Conservation (phyloP, 2,888 invertebrate species). For the Tetranychus truncatus region DNA sequence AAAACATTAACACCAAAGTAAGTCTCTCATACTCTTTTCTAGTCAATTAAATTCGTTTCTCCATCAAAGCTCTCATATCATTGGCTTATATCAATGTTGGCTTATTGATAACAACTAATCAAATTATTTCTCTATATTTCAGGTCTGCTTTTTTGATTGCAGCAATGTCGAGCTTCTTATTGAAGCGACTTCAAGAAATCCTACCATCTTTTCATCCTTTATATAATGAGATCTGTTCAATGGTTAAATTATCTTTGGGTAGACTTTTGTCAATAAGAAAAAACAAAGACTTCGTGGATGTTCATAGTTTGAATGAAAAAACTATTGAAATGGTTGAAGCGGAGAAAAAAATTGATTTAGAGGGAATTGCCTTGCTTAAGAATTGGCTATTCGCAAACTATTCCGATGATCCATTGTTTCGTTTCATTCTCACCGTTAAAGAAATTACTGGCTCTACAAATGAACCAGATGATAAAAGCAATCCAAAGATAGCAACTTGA, state of each 20-base stretch:
- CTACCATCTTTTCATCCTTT: constrained; percentile 13
- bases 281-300: constrained; percentile 16
- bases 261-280: constrained; percentile 14
- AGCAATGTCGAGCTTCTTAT: not conserved
- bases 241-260: constrained; percentile 12
- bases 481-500: not conserved
- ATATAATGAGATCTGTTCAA: constrained; percentile 1
- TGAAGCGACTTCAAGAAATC: constrained; percentile 12
- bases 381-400: constrained; percentile 15
- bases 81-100: no score
- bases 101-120: no score
- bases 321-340: constrained; percentile 10
- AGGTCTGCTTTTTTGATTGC: not conserved
- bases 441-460: not conserved
- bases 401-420: constrained; percentile 11
- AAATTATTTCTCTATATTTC: no score
- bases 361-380: constrained; percentile 9
- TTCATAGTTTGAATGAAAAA: constrained; percentile 12
- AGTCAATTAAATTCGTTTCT: not conserved
- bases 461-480: not conserved
- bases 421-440: not conserved
- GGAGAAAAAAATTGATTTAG: not conserved
- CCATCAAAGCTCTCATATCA: no score
- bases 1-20: constrained; percentile 14
- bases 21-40: not conserved